Percentiles rank a stretch among this genome's conserved stretches.
Conservation (phyloP, 2,888 invertebrate genomes). For the Hydrotaea cyrtoneurina region DNA sequence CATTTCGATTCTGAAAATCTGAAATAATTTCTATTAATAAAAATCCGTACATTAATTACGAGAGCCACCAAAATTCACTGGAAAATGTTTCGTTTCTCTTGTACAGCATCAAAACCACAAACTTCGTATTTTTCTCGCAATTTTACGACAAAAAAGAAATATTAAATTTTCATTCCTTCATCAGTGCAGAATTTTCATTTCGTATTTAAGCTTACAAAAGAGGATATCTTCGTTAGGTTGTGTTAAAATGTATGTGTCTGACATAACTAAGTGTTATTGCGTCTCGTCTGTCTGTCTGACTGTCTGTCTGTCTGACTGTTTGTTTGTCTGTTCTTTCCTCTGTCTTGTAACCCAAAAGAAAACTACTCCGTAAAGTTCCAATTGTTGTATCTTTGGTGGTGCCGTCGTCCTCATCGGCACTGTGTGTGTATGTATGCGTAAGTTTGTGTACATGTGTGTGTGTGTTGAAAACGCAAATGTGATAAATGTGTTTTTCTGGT, state of each 20-base stretch:
- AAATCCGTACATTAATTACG: neutral
- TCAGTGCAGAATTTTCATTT: neutral
- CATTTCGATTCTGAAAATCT: too few species aligned
- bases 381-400: too few species aligned
- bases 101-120: neutral
- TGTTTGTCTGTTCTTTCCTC: too few species aligned
- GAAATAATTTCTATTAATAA: too few species aligned
- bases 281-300: too few species aligned
- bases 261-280: too few species aligned
- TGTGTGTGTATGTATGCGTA: neutral
- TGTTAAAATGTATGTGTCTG: neutral
- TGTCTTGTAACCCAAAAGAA: too few species aligned
- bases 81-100: too few species aligned
- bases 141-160: neutral
- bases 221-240: neutral
- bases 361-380: too few species aligned
- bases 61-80: neutral
- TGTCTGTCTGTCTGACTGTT: too few species aligned
- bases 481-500: conserved; percentile 22
- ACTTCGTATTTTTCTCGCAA: neutral
- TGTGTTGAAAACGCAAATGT: neutral
- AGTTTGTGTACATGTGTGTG: too few species aligned
- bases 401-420: neutral
- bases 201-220: neutral
- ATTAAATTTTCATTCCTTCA: conserved; percentile 2